phyloP scores from a whole-genome alignment of 2,797 vertebrate genomes.

The Paratrypauchen microcephalus region DNA sequence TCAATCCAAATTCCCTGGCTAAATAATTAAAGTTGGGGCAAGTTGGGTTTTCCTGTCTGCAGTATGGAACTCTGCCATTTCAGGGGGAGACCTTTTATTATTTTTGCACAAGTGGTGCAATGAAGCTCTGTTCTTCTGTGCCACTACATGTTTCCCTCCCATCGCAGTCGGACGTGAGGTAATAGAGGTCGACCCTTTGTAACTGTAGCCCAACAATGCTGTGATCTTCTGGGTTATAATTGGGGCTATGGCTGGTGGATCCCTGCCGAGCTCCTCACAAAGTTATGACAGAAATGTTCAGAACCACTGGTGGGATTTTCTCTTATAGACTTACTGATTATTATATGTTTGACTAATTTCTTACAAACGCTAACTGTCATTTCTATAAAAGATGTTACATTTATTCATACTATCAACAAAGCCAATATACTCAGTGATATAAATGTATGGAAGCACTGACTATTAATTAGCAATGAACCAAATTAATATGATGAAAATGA shows the following conservation, averaged over 20 bases:
- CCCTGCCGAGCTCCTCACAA: constrained; percentile 42
- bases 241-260: constrained; percentile 54
- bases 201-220: constrained; percentile 38
- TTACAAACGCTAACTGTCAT: constrained; percentile 26
- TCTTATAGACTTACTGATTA: constrained; percentile 35
- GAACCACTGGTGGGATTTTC: constrained; percentile 41
- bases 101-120: constrained; percentile 9
- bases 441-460: too few relatives aligned
- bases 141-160: constrained; percentile 53
- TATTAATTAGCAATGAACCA: background rate
- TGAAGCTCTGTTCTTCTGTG: constrained; percentile 46
- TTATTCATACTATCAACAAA: background rate
- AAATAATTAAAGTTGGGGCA: constrained; percentile 33
- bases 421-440: background rate
- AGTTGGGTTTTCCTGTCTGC: constrained; percentile 22
- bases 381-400: background rate
- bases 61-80: constrained; percentile 21
- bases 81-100: constrained; percentile 36
- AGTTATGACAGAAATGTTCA: constrained; percentile 41
- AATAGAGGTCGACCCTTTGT: constrained; percentile 43
- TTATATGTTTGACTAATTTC: constrained; percentile 34
- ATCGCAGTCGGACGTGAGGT: constrained; percentile 56
- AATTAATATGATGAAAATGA: background rate
- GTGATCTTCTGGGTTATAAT: constrained; percentile 62
- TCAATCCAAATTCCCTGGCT: constrained; percentile 22